phyloP scores from a whole-genome alignment of 1,140 invertebrate species.

The Manduca sexta region DNA sequence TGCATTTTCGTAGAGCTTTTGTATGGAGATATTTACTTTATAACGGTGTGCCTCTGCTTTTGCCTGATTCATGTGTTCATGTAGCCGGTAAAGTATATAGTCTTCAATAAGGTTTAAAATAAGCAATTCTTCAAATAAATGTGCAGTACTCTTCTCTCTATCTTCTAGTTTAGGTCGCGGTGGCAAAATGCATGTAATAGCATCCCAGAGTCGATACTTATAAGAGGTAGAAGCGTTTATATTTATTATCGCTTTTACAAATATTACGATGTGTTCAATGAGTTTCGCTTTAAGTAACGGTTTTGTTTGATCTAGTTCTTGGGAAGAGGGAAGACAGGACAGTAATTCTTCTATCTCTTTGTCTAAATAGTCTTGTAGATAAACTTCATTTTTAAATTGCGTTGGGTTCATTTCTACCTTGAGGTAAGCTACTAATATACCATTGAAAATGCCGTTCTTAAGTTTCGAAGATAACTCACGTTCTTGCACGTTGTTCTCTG shows the following conservation, averaged over 20 bases:
- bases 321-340: conserved; percentile 29
- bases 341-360: conserved; percentile 43
- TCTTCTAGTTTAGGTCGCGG: conserved; percentile 7
- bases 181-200: conserved; percentile 23
- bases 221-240: conserved; percentile 17
- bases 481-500: conserved; percentile 17
- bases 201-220: conserved; percentile 33
- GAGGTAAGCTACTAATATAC: conserved; percentile 35
- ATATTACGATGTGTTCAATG: conserved; percentile 34
- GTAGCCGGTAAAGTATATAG: conserved; percentile 31
- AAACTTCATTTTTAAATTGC: conserved; percentile 31
- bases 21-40: conserved; percentile 27
- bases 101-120: conserved; percentile 36
- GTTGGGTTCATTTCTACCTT: conserved; percentile 38
- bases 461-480: conserved; percentile 22
- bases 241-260: conserved; percentile 25
- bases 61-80: conserved; percentile 29
- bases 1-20: conserved; percentile 31
- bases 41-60: conserved; percentile 33
- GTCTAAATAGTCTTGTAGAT: conserved; percentile 44
- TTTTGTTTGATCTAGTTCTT: conserved; percentile 28
- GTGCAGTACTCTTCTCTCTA: conserved; percentile 10
- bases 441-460: conserved; percentile 34
- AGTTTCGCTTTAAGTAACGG: conserved; percentile 35
- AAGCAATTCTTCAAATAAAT: conserved; percentile 34